Evolutionary conservation across 2,113 vertebrate species (phyloP).

Genomic region (Narcine bancroftii): DNA sequence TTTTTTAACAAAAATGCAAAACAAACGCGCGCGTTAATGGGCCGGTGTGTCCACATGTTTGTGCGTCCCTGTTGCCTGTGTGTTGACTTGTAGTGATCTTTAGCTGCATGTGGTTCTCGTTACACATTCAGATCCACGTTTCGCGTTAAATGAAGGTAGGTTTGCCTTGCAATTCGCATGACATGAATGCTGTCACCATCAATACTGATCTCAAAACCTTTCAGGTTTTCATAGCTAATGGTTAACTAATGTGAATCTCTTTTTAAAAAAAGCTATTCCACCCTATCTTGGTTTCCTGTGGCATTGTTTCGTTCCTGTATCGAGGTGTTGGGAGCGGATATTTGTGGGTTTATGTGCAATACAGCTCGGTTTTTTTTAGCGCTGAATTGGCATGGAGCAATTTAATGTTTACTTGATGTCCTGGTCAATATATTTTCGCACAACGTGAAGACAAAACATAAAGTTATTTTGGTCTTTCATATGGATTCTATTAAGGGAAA

Average conservation of each 20-base stretch:
- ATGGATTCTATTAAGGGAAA: neutral
- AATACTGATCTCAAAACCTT: neutral
- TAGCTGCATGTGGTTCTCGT: neutral
- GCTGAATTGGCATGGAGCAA: slow-evolving; percentile 1
- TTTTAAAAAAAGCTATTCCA: neutral
- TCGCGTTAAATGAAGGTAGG: neutral
- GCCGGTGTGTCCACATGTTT: neutral
- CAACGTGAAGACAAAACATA: neutral
- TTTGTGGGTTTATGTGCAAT: slow-evolving; percentile 33
- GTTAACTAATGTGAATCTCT: slow-evolving; percentile 20
- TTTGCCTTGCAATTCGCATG: neutral
- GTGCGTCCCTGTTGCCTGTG: neutral
- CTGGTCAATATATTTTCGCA: slow-evolving; percentile 16
- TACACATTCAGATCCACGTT: neutral
- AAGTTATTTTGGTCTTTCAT: slow-evolving; percentile 16
- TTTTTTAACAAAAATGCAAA: neutral
- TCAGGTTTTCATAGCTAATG: neutral
- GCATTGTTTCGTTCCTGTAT: neutral
- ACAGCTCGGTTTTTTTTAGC: neutral
- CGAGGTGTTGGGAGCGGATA: neutral
- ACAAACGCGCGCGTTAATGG: neutral
- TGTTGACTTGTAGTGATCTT: neutral
- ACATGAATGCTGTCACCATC: neutral
- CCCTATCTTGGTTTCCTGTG: neutral
- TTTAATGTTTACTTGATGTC: slow-evolving; percentile 33